Conservation (phyloP, 2,888 invertebrate genomes). For the Pheosia tremula region DNA sequence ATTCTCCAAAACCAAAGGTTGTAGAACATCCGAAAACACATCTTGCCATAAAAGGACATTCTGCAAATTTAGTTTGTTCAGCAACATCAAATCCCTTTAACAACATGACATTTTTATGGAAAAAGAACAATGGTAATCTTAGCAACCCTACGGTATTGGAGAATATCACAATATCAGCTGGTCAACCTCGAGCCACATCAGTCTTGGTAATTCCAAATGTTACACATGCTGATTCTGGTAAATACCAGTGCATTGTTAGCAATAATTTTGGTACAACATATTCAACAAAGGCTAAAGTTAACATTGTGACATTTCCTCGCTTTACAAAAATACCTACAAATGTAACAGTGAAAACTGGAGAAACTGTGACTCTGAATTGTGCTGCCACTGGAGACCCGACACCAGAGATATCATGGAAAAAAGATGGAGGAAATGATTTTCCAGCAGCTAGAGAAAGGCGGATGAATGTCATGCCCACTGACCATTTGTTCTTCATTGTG, state of each 20-base stretch:
- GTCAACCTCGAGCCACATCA: conserved; percentile 88
- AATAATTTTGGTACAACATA: conserved; percentile 96
- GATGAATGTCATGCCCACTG: conserved; percentile 96
- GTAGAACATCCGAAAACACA: conserved; percentile 92
- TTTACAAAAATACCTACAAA: conserved; percentile 94
- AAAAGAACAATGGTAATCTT: conserved; percentile 89
- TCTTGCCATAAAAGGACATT: conserved; percentile 94
- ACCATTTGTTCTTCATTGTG: conserved; percentile 96
- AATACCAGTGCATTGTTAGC: conserved; percentile 96
- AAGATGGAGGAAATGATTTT: conserved; percentile 97
- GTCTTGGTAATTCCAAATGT: conserved; percentile 90
- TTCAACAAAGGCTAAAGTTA: conserved; percentile 93
- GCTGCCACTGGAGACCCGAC: conserved; percentile 94
- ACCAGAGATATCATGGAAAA: conserved; percentile 95
- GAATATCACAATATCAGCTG: conserved; percentile 74
- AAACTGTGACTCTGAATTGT: conserved; percentile 95
- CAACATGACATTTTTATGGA: conserved; percentile 93
- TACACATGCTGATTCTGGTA: conserved; percentile 92
- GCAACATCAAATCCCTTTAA: conserved; percentile 92
- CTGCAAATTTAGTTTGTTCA: conserved; percentile 92
- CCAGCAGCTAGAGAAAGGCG: conserved; percentile 97
- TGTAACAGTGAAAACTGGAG: conserved; percentile 93
- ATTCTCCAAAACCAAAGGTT: conserved; percentile 94
- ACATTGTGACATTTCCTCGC: conserved; percentile 94
- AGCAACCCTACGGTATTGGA: conserved; percentile 76